phyloP scores from a whole-genome alignment of 2,113 vertebrate species.

The Engraulis encrasicolus region DNA sequence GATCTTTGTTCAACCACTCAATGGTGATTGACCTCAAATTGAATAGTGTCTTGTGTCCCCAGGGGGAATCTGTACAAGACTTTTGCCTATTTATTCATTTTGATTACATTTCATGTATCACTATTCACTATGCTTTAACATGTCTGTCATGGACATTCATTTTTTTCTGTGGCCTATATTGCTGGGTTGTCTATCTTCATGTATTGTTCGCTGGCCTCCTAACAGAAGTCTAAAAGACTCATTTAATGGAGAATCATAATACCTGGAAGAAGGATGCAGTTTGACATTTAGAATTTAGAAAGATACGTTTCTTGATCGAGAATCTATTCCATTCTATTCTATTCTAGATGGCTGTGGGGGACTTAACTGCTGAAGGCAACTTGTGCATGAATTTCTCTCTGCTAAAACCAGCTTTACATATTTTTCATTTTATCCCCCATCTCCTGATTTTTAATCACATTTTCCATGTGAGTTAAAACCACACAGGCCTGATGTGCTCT shows the following conservation, averaged over 20 bases:
- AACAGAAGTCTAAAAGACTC: too few species aligned
- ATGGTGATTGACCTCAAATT: neutral
- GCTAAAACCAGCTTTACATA: conserved; percentile 36
- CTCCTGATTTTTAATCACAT: conserved; percentile 24
- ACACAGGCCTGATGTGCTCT: conserved; percentile 5
- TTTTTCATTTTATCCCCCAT: conserved; percentile 15
- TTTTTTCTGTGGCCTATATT: too few species aligned
- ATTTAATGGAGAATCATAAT: neutral
- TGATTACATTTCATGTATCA: neutral
- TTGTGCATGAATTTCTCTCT: conserved; percentile 28
- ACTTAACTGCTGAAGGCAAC: conserved; percentile 7
- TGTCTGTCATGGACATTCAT: too few species aligned
- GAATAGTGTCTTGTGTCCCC: neutral
- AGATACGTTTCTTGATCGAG: too few species aligned
- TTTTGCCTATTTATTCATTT: neutral
- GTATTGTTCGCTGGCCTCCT: too few species aligned
- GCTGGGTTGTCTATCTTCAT: too few species aligned
- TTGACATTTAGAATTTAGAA: too few species aligned
- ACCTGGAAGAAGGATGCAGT: too few species aligned
- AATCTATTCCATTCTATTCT: too few species aligned
- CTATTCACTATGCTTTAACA: too few species aligned
- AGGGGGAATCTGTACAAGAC: neutral
- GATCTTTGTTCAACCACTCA: neutral
- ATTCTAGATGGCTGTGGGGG: conserved; percentile 36
- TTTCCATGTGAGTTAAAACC: neutral